Evolutionary conservation across 2,113 vertebrate genomes (phyloP), one percentile per base, ranked within the genome.

Genomic region (Caranx ignobilis): DNA sequence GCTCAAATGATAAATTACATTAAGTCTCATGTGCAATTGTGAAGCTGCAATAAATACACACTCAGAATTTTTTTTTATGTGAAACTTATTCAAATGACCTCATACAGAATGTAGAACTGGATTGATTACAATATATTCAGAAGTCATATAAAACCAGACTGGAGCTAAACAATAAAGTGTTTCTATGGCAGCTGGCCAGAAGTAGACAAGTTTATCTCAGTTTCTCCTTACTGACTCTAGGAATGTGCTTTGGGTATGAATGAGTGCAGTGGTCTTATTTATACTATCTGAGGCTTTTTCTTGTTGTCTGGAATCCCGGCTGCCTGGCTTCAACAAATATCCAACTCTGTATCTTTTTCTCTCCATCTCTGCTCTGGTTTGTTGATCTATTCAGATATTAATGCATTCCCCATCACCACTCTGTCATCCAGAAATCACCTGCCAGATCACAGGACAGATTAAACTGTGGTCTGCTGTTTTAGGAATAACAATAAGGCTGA

Each of bases 401-500:
- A 86, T 77, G 61, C 74, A 75, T 86, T 79, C 71, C 19, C 78
- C 32, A 60, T 73, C 13, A 1, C 41, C 59, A 69, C 45, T n/a
- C 48, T 45, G 76, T 41, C 47, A 76, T 79, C 57, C 84, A 70
- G 64, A 75, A 64, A 81, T 83, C 52, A 56, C 52, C 74, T 64
- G 63, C 59, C 47, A 81, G 71, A 70, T 87, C 63, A 54, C 72
- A 80, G 55, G 60, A 85, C 55, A 81, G 82, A 87, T 79, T 32
- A 78, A 85, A 52, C 6, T 32, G 11, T n/a, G 43, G 19, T n/a
- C 61, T 65, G 3, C 60, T 83, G 45, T 81, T 71, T 63, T 63
- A 64, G 15, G 74, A 87, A 83, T 74, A 72, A 81, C 67, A 85
- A 83, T 67, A 26, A 83, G 61, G 70, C 52, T 66, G 62, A 82